These are phyloP conservation scores for Anas platyrhynchos DNA, from an alignment of 2,113 vertebrate species.

Conservation along the genomic window DNA sequence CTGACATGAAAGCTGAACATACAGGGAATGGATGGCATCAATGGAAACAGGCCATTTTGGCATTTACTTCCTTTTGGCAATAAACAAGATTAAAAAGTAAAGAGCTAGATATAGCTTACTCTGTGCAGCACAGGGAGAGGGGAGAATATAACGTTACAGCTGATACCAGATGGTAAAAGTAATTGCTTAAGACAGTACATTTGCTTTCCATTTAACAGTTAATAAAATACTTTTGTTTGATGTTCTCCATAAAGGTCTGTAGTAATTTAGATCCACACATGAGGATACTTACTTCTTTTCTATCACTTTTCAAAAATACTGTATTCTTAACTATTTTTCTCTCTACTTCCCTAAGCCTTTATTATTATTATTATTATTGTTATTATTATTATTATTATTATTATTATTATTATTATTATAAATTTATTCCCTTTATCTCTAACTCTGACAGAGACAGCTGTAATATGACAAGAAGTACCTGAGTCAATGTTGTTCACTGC, in stretches of 20 bases:
- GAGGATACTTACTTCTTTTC: conserved; percentile 18
- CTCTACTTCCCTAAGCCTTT: neutral
- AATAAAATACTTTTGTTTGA: conserved; percentile 55
- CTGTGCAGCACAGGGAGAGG: neutral
- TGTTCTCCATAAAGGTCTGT: conserved; percentile 36
- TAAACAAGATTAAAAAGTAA: conserved; percentile 21
- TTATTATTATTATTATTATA: neutral
- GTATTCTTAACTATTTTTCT: neutral
- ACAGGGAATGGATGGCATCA: neutral
- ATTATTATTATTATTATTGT: neutral
- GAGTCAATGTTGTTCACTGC: neutral
- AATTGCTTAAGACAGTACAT: conserved; percentile 43
- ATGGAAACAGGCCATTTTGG: neutral
- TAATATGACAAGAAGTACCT: neutral
- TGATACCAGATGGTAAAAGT: conserved; percentile 43
- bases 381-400: neutral
- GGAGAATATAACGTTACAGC: neutral
- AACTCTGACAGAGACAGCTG: neutral
- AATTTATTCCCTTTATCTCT: neutral
- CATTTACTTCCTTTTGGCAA: conserved; percentile 31
- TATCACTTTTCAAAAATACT: neutral
- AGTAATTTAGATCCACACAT: neutral
- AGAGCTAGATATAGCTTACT: neutral
- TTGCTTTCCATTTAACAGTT: conserved; percentile 67
- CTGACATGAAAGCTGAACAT: conserved; percentile 19